phyloP scores from a whole-genome alignment of 35 echinoderm and acorn worm species.

The Chiridota heheva region DNA sequence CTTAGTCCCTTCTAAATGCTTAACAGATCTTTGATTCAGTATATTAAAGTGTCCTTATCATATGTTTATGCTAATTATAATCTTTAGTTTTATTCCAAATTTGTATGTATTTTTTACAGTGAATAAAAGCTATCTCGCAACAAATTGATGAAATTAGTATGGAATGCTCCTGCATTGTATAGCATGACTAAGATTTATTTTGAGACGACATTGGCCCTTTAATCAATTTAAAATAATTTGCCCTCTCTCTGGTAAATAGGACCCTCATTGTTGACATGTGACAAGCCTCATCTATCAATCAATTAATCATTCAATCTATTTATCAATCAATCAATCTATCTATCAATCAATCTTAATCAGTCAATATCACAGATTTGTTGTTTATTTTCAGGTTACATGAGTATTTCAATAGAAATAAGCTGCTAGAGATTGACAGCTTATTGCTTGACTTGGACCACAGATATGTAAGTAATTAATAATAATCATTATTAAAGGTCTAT shows the following conservation, averaged over 20 bases:
- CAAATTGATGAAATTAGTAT: no score
- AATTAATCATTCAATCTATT: not conserved
- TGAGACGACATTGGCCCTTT: no score
- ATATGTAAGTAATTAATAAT: constrained; percentile 71
- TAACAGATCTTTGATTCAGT: no score
- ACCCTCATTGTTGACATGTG: not conserved
- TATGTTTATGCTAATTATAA: no score
- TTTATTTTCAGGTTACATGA: constrained; percentile 85
- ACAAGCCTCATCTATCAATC: not conserved
- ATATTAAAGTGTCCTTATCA: no score
- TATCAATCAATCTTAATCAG: not conserved
- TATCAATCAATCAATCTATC: not conserved
- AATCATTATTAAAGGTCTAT: not conserved
- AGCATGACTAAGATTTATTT: no score
- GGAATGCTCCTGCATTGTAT: no score
- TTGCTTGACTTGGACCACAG: constrained; percentile 92
- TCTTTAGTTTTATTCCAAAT: no score
- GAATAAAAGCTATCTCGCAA: no score
- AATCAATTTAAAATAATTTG: not conserved
- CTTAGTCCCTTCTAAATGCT: no score
- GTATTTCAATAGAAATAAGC: constrained; percentile 22
- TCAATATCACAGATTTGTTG: not conserved
- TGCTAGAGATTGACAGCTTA: constrained; percentile 61
- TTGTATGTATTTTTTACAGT: no score
- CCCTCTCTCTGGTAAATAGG: not conserved